These are phyloP conservation scores for Echinometra lucunter DNA, from an alignment of 53 echinoderm and acorn worm genomes.

Conservation along the genomic window DNA sequence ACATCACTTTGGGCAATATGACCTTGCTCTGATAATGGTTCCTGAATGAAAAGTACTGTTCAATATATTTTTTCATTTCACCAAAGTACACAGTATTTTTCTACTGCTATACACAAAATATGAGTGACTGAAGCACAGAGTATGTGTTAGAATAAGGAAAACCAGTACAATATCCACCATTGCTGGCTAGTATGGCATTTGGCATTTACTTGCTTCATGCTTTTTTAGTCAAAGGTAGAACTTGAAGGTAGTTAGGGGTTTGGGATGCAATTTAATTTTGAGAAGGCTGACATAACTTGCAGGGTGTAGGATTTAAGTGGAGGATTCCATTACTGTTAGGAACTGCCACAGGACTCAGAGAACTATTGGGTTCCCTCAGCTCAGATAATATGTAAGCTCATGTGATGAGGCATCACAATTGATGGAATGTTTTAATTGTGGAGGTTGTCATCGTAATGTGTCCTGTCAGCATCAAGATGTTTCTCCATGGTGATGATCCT, in stretches of 20 bases:
- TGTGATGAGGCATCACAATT: too few species aligned
- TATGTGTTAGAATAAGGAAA: too few species aligned
- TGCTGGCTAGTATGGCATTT: too few species aligned
- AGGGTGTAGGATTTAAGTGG: neutral
- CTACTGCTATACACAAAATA: neutral
- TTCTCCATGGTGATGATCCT: neutral
- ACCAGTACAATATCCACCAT: neutral
- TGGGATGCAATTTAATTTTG: too few species aligned
- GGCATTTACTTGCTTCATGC: too few species aligned
- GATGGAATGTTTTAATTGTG: constrained; percentile 11
- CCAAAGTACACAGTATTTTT: neutral
- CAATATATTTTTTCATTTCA: neutral
- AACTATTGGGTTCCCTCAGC: too few species aligned
- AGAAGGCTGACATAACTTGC: too few species aligned
- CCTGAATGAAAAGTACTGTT: neutral
- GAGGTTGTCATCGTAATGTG: neutral
- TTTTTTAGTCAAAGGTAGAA: too few species aligned
- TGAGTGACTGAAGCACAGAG: neutral
- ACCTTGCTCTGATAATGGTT: neutral
- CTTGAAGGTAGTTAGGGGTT: too few species aligned
- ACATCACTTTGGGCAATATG: neutral
- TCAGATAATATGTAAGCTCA: too few species aligned
- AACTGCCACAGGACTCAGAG: too few species aligned
- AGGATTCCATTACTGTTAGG: neutral
- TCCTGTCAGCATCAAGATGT: neutral